phyloP scores from a whole-genome alignment of 2,113 vertebrate genomes.

The Lagenorhynchus albirostris region DNA sequence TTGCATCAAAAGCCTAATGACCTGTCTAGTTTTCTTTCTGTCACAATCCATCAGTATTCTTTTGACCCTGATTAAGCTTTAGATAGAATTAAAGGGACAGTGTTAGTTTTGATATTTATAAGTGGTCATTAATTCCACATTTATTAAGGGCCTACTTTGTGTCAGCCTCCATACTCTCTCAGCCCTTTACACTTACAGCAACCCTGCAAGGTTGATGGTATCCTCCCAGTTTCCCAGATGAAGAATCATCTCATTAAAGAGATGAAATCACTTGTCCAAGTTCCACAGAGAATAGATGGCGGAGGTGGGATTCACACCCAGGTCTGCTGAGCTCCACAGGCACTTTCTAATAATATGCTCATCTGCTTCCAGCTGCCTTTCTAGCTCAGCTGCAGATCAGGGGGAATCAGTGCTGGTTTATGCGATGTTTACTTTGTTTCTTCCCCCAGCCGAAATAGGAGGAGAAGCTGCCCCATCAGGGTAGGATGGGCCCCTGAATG shows the following conservation, averaged over 20 bases:
- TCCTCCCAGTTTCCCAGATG: background rate
- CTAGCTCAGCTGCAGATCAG: background rate
- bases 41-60: background rate
- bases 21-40: background rate
- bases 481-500: background rate
- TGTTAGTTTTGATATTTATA: background rate
- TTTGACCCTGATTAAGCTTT: background rate
- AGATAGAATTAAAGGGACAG: background rate
- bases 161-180: background rate
- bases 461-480: background rate
- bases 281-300: background rate
- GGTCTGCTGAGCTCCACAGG: background rate
- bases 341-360: slow-evolving; percentile 49
- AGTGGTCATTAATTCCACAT: background rate
- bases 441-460: background rate
- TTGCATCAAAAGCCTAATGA: background rate
- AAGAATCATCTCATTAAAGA: background rate
- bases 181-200: background rate
- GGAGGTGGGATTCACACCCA: background rate
- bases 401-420: background rate
- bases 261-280: background rate
- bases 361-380: background rate
- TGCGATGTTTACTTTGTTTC: background rate
- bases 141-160: background rate
- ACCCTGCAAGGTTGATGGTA: background rate